These are phyloP conservation scores for Hyposoter dolosus DNA, from an alignment of 2,888 invertebrate species.

Conservation along the genomic window DNA sequence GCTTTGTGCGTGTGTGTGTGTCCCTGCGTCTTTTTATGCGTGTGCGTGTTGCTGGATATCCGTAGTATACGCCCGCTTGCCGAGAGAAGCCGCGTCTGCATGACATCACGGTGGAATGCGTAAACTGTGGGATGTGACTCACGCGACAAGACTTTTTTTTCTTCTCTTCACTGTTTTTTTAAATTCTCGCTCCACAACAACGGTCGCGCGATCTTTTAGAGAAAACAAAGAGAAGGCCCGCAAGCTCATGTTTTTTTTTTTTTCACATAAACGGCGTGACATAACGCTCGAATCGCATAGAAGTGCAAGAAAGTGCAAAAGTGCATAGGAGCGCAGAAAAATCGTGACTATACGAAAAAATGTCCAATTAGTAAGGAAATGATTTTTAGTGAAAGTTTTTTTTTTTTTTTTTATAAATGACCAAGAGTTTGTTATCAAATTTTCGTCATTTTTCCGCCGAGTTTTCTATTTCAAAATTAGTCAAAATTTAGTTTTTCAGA, in stretches of 20 bases:
- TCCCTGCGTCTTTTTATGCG: background rate
- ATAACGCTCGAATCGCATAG: slow-evolving; percentile 19
- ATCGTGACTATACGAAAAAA: background rate
- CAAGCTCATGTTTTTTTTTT: slow-evolving; percentile 1
- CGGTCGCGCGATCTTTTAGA: slow-evolving; percentile 48
- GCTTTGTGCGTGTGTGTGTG: slow-evolving; percentile 23
- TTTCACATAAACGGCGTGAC: slow-evolving; percentile 39
- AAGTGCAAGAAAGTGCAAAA: slow-evolving; percentile 1
- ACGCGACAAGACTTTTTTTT: slow-evolving; percentile 69
- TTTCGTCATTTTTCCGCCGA: background rate
- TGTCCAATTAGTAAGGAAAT: background rate
- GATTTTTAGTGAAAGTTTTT: background rate
- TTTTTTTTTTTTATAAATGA: background rate
- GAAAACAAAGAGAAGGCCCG: slow-evolving; percentile 11
- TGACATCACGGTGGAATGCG: slow-evolving; percentile 83
- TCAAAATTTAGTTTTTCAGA: background rate
- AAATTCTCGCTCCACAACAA: slow-evolving; percentile 53
- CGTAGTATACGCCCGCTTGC: slow-evolving; percentile 53
- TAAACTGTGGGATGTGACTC: slow-evolving; percentile 80
- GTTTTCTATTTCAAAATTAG: no score
- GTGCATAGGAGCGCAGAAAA: background rate
- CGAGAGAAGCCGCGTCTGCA: slow-evolving; percentile 64
- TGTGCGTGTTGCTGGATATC: slow-evolving; percentile 14
- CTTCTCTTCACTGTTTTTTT: background rate
- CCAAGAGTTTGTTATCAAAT: background rate